Evolutionary conservation across 2,888 invertebrate species (phyloP).

Genomic region (Nephrotoma appendiculata): DNA sequence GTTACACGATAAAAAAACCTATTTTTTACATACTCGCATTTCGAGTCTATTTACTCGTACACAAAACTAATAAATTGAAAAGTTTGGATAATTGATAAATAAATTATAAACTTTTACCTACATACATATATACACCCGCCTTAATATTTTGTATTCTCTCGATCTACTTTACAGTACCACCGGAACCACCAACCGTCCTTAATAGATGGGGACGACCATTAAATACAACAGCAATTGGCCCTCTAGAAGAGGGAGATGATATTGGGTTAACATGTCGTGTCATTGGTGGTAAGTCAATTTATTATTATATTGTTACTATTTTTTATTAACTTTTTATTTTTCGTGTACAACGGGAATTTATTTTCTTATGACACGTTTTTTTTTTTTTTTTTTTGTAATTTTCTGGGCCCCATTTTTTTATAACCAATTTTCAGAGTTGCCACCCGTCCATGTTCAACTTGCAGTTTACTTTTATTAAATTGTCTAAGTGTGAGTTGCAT

Average conservation of each 20-base stretch:
- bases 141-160: not conserved
- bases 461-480: no score
- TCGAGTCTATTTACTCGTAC: not conserved
- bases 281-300: conserved; percentile 47
- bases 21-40: not conserved
- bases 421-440: no score
- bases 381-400: no score
- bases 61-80: not conserved
- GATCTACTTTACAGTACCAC: conserved; percentile 45
- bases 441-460: no score
- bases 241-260: conserved; percentile 63
- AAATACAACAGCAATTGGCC: conserved; percentile 55
- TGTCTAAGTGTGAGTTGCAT: no score
- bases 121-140: not conserved
- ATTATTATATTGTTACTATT: not conserved
- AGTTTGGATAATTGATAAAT: not conserved
- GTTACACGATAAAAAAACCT: not conserved
- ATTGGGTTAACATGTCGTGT: conserved; percentile 63
- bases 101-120: not conserved
- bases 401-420: no score
- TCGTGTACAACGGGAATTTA: not conserved
- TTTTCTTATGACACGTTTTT: no score
- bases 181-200: conserved; percentile 61
- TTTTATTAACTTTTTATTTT: not conserved
- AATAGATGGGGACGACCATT: conserved; percentile 62